These are phyloP conservation scores for Artibeus lituratus DNA, from an alignment of 2,797 vertebrate species.

Conservation along the genomic window DNA sequence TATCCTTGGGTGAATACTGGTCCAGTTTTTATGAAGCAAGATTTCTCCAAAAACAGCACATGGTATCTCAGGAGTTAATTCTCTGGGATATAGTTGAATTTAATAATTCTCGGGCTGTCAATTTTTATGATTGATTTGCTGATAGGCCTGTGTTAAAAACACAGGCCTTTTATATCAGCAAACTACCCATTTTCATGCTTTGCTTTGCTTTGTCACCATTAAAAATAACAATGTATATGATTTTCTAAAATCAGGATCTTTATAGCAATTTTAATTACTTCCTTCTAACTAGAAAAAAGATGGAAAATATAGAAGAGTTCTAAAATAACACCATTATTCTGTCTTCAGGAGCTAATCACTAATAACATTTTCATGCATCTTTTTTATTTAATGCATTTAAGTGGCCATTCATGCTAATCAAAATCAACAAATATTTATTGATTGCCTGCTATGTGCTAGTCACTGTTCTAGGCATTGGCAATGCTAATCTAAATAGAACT, in stretches of 20 bases:
- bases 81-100: not conserved
- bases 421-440: slow-evolving; percentile 18
- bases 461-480: not conserved
- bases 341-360: not conserved
- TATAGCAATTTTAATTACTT: slow-evolving; percentile 17
- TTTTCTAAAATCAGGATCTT: slow-evolving; percentile 5
- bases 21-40: not conserved
- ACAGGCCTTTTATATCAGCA: not conserved
- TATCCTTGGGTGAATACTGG: not conserved
- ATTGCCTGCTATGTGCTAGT: not conserved
- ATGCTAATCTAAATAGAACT: not conserved
- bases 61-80: not conserved
- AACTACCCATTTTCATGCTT: not conserved
- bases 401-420: not conserved
- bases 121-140: not conserved
- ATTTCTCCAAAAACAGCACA: not conserved
- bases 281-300: not conserved
- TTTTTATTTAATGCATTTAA: slow-evolving; percentile 13
- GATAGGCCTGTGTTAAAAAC: not conserved
- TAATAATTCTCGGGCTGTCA: slow-evolving; percentile 14
- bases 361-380: not conserved
- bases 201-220: slow-evolving; percentile 1
- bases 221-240: not conserved
- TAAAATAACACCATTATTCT: slow-evolving; percentile 18
- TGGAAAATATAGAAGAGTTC: not conserved